Evolutionary conservation across 2,797 vertebrate species (phyloP).

Genomic region (Muraenolepis orangiensis): DNA sequence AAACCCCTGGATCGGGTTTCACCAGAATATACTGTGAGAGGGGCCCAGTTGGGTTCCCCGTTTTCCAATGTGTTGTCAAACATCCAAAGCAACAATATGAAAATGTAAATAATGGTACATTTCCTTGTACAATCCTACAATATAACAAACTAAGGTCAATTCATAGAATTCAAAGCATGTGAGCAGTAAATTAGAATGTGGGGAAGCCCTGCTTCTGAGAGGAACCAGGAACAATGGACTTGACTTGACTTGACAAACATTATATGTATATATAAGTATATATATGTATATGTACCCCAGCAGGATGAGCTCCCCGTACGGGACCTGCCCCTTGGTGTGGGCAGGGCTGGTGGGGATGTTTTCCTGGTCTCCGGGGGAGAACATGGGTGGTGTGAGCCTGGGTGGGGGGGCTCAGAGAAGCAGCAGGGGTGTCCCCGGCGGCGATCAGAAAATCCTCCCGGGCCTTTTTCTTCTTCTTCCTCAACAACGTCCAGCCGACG

Average conservation of each 20-base stretch:
- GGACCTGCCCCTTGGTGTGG: conserved; percentile 81
- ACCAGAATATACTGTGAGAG: background rate
- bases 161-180: too few relatives aligned
- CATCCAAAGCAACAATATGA: background rate
- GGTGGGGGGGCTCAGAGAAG: background rate
- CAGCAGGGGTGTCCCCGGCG: background rate
- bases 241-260: too few relatives aligned
- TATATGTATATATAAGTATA: background rate
- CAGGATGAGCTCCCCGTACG: conserved; percentile 93
- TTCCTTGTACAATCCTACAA: too few relatives aligned
- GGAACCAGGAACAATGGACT: too few relatives aligned
- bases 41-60: too few relatives aligned
- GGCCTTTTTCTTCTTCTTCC: background rate
- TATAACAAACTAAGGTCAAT: too few relatives aligned
- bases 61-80: background rate
- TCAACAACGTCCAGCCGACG: background rate
- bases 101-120: background rate
- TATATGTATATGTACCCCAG: conserved; percentile 73
- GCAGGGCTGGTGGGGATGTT: conserved; percentile 77
- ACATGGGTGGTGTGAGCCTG: conserved; percentile 41
- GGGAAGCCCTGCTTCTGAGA: too few relatives aligned
- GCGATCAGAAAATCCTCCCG: background rate
- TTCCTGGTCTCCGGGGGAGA: conserved; percentile 75
- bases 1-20: background rate
- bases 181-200: too few relatives aligned